Evolutionary conservation across 2,113 vertebrate species (phyloP).

Genomic region (Urocynchramus pylzowi): DNA sequence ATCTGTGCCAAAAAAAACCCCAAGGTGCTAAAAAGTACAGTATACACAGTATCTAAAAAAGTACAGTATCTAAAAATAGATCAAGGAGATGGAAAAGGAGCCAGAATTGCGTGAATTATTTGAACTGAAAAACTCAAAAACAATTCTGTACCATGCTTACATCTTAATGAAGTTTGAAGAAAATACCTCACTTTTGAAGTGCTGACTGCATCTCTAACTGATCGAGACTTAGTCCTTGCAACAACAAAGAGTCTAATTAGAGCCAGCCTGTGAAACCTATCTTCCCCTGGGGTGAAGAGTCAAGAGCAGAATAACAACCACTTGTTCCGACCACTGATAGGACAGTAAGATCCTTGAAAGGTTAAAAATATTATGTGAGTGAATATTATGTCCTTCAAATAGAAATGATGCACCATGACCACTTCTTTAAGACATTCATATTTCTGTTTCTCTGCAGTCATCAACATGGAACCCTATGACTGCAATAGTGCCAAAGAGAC

Average conservation of each 20-base stretch:
- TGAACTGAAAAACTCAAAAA: neutral
- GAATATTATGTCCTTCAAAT: neutral
- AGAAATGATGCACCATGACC: neutral
- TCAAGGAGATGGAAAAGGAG: neutral
- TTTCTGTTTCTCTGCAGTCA: constrained; percentile 12
- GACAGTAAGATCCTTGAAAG: neutral
- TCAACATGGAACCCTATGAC: neutral
- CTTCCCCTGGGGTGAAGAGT: neutral
- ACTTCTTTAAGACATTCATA: neutral
- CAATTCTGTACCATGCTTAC: neutral
- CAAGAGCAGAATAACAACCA: neutral
- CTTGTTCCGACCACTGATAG: neutral
- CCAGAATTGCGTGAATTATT: neutral
- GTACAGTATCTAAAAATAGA: neutral
- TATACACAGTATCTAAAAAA: neutral
- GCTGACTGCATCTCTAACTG: neutral
- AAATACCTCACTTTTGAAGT: neutral
- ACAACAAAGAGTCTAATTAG: neutral
- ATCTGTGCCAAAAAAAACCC: neutral
- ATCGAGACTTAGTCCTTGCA: neutral
- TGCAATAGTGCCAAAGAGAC: neutral
- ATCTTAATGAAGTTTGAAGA: neutral
- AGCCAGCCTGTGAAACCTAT: neutral
- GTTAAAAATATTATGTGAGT: neutral
- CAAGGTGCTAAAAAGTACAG: neutral